Percentiles rank a stretch among this genome's conserved stretches.
Evolutionary conservation across 2,797 vertebrate species (phyloP).

Genomic region (Sebastes cheni): DNA sequence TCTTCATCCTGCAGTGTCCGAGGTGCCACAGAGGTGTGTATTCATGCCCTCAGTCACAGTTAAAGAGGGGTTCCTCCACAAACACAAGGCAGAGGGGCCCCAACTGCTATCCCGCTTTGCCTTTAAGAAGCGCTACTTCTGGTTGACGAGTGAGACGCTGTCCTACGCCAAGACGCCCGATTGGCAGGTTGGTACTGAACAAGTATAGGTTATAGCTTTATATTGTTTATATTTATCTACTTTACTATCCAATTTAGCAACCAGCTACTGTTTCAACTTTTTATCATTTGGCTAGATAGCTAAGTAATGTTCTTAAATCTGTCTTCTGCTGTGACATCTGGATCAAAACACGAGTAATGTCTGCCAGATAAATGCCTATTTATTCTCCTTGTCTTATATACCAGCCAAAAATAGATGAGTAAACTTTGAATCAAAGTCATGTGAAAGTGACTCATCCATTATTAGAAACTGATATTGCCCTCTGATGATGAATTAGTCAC

Average conservation of each 20-base stretch:
- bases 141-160: slow-evolving; percentile 87
- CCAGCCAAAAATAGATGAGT: background rate
- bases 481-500: slow-evolving; percentile 29
- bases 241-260: background rate
- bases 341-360: background rate
- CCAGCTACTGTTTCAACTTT: background rate
- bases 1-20: slow-evolving; percentile 63
- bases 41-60: slow-evolving; percentile 83
- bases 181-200: slow-evolving; percentile 84
- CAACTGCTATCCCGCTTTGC: slow-evolving; percentile 87
- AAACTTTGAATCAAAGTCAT: slow-evolving; percentile 32
- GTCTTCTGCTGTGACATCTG: background rate
- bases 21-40: slow-evolving; percentile 73
- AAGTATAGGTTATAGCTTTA: background rate
- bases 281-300: background rate
- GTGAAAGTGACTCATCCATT: slow-evolving; percentile 40
- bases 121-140: slow-evolving; percentile 94
- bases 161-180: slow-evolving; percentile 87
- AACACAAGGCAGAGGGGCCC: slow-evolving; percentile 81
- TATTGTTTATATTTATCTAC: background rate
- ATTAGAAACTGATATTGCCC: slow-evolving; percentile 21
- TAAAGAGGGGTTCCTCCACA: slow-evolving; percentile 90
- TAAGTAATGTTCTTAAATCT: background rate
- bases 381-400: background rate
- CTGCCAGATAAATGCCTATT: background rate